A percentile compares a stretch with the other conserved stretches of the same genome.
Conservation (phyloP, 1,140 invertebrate species). For the Elysia chlorotica region DNA sequence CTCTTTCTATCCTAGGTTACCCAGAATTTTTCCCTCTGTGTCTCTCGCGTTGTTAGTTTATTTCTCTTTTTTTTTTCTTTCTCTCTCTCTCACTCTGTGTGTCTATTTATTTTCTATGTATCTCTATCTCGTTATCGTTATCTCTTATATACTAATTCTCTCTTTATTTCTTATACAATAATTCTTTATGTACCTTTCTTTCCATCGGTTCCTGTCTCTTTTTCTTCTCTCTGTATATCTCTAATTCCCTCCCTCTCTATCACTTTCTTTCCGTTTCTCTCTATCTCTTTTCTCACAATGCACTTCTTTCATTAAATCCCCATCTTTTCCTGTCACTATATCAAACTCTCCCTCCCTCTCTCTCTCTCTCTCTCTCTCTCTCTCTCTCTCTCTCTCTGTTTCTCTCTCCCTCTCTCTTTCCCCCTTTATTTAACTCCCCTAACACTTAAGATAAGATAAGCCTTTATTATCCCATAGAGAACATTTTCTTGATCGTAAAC, state of each 20-base stretch:
- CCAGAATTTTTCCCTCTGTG: too few species aligned
- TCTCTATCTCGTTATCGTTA: not conserved
- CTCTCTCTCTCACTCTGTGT: not conserved
- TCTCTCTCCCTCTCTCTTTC: not conserved
- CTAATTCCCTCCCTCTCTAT: not conserved
- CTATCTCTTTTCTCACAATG: not conserved
- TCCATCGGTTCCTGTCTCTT: too few species aligned
- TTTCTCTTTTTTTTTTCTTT: not conserved
- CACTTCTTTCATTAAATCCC: too few species aligned
- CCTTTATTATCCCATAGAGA: too few species aligned
- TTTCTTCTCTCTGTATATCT: not conserved
- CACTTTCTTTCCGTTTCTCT: not conserved
- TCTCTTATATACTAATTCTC: not conserved
- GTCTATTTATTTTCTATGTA: not conserved
- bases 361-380: not conserved
- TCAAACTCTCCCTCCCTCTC: not conserved
- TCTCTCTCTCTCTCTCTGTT: not conserved
- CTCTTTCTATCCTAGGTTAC: too few species aligned
- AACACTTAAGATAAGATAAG: not conserved
- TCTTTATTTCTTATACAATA: not conserved
- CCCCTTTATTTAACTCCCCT: not conserved
- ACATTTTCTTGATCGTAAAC: too few species aligned
- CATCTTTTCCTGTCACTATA: too few species aligned
- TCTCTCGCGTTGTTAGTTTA: not conserved
- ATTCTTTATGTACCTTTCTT: not conserved